Conservation (phyloP, 2,797 vertebrate genomes). For the Antrozous pallidus region DNA sequence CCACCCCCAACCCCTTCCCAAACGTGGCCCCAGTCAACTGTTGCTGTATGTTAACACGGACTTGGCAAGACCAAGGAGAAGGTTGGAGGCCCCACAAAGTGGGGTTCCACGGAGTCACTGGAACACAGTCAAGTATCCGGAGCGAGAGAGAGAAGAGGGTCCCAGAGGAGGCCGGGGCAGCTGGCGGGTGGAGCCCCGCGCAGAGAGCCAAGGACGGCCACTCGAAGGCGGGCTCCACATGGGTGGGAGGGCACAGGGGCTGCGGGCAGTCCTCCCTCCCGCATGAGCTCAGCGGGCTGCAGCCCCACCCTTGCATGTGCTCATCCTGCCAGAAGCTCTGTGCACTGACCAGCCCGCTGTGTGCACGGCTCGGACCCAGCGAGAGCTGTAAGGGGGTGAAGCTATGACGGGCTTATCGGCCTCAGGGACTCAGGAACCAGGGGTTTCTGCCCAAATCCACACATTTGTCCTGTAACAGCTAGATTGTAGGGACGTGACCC, state of each 20-base stretch:
- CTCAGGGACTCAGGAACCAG: background rate
- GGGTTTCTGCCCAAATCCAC: background rate
- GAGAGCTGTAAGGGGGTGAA: accelerated
- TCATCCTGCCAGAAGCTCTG: background rate
- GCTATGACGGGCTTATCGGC: accelerated
- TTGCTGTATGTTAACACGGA: slow-evolving; percentile 32
- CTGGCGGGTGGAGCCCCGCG: slow-evolving; percentile 61
- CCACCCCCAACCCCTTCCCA: no score
- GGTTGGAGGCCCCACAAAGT: slow-evolving; percentile 41
- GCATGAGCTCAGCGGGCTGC: slow-evolving; percentile 40
- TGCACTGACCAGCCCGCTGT: accelerated
- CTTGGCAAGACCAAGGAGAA: slow-evolving; percentile 52
- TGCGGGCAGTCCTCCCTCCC: slow-evolving; percentile 27
- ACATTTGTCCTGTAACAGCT: background rate
- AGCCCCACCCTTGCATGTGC: background rate
- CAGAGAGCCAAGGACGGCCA: slow-evolving; percentile 48
- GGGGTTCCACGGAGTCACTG: slow-evolving; percentile 71
- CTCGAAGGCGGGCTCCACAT: slow-evolving; percentile 9
- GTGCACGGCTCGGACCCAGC: background rate
- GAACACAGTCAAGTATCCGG: slow-evolving; percentile 70
- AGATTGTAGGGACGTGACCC: background rate
- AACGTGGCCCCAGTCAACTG: slow-evolving; percentile 29
- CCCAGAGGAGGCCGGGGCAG: slow-evolving; percentile 64
- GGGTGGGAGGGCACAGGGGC: slow-evolving; percentile 28
- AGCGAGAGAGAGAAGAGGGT: slow-evolving; percentile 47